Base-by-base conservation (phyloP, 1,140 invertebrate genomes). In the Leguminivora glycinivorella region DNA sequence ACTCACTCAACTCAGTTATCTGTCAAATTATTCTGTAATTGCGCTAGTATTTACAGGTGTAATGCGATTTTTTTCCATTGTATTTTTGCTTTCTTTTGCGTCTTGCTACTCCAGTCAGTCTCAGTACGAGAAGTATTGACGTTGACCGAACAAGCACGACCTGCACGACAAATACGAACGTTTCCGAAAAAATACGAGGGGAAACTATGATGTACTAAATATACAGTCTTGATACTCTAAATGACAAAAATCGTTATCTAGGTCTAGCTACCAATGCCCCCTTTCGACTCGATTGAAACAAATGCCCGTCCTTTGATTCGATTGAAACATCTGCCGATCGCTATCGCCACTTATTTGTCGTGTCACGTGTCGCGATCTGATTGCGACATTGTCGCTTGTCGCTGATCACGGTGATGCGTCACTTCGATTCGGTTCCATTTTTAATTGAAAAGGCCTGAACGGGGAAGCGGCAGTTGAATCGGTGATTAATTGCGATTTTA, bases 391-490 rank as follows among this genome's bases (percentile, higher is more conserved):
- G 88, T 91, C 74, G 86, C 81, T 72, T 70, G 69, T 47, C 56
- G 77, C 68, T 71, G 70, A 80, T 88, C 87, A 89, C 81, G 82
- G 83, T 88, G 87, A 89, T 89, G 81, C 81, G 83, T 91, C 87
- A 89, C 77, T 84, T 87, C 83, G 83, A 85, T 85, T 84, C 75
- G 82, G 83, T 83, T 75, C 76, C 75, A 83, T 78, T 87, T 89
- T 91, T 88, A 87, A 89, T 87, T 84, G 80, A 85, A 83, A 79
- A 79, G 19, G 67, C 58, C 66, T 75, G 52, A 66, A 52, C 19
- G 14, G 31, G 71, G 73, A 72, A 75, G 71, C 70, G 72, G 69
- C 72, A 70, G 67, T 58, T 25, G 58, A 63, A 79, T 74, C 69
- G 74, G 56, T 80, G 78, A 80, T 82, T 78, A 78, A 82, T 80